Percentiles rank a stretch among this genome's conserved stretches.
Conservation (phyloP, 1,140 invertebrate genomes). For the Proctacanthus coquilletti region DNA sequence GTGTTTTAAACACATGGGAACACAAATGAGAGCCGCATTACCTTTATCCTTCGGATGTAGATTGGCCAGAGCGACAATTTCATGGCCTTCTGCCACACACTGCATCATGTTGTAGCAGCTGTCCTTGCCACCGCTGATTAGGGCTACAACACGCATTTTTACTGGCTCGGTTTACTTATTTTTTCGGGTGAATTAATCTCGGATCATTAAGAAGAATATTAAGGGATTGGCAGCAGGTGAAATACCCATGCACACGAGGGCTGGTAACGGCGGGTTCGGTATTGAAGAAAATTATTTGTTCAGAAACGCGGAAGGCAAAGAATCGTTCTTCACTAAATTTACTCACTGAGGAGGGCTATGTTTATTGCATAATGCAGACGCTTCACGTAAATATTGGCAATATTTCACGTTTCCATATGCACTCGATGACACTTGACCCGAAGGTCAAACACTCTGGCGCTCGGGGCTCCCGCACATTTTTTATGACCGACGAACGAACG, state of each 20-base stretch:
- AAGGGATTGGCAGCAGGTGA: no score
- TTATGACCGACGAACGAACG: not conserved
- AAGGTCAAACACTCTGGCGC: not conserved
- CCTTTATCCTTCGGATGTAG: slow-evolving; percentile 75
- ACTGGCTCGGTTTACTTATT: not conserved
- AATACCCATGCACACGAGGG: no score
- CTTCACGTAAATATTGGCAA: no score
- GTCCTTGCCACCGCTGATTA: slow-evolving; percentile 96
- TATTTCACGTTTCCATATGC: no score
- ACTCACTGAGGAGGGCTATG: no score
- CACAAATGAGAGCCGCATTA: slow-evolving; percentile 28
- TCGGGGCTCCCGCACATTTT: not conserved
- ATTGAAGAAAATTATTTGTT: no score
- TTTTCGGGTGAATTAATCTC: no score
- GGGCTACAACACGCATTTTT: slow-evolving; percentile 73
- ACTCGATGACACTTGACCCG: not conserved
- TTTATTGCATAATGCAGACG: no score
- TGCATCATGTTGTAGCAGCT: slow-evolving; percentile 98
- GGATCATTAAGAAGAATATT: no score
- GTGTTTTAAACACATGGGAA: slow-evolving; percentile 1
- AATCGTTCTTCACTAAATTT: no score
- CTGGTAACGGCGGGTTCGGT: no score
- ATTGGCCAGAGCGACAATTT: slow-evolving; percentile 93
- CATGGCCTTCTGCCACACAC: slow-evolving; percentile 88
- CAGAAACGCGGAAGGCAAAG: no score